Evolutionary conservation across 2,888 invertebrate genomes (phyloP).

Genomic region (Malachius bipustulatus): DNA sequence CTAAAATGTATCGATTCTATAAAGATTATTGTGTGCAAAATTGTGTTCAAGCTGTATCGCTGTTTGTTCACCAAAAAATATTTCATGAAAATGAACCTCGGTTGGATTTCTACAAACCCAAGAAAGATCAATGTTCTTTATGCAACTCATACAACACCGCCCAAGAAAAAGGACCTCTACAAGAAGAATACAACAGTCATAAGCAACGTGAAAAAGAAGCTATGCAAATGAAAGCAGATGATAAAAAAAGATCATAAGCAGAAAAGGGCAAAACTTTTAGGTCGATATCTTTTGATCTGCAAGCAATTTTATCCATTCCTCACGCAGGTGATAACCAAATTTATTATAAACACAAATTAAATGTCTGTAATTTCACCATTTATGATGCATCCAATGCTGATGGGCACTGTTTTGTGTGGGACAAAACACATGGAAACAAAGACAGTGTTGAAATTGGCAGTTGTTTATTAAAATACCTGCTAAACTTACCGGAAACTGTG

Average conservation of each 20-base stretch:
- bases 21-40: no score
- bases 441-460: conserved; percentile 18
- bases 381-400: conserved; percentile 13
- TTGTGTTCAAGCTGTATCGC: no score
- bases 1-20: no score
- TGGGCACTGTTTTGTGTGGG: conserved; percentile 13
- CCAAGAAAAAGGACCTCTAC: conserved; percentile 11
- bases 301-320: neutral
- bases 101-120: conserved; percentile 16
- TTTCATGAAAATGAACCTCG: conserved; percentile 13
- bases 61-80: conserved; percentile 11
- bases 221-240: conserved; percentile 14
- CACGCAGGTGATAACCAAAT: conserved; percentile 2
- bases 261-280: conserved; percentile 9
- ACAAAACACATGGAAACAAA: conserved; percentile 17
- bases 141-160: conserved; percentile 18
- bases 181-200: conserved; percentile 11
- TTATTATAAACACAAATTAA: neutral
- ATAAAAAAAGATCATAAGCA: conserved; percentile 12
- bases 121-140: conserved; percentile 19
- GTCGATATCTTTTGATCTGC: conserved; percentile 3
- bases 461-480: conserved; percentile 17
- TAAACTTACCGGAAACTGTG: conserved; percentile 14
- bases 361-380: conserved; percentile 20
- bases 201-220: conserved; percentile 6